A percentile compares a stretch with the other conserved stretches of the same genome.
phyloP scores from a whole-genome alignment of 1,140 invertebrate species.

The Oncopeltus fasciatus region DNA sequence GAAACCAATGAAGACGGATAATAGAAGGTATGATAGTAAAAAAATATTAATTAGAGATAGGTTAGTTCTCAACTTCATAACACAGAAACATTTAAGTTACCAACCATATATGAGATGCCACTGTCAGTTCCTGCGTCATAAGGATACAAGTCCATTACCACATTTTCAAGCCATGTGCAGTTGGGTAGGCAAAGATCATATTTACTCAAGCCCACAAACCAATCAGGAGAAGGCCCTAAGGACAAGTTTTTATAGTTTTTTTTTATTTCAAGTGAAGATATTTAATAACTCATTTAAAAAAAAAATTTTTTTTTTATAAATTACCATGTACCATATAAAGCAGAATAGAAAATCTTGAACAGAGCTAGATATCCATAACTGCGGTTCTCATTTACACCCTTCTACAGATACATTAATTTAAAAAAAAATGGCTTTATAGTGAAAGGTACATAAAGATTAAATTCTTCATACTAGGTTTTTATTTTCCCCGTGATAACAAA shows the following conservation, averaged over 20 bases:
- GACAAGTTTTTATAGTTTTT: no score
- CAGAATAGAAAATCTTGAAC: no score
- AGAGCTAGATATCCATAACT: no score
- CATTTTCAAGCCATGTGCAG: constrained; percentile 70
- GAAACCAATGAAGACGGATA: no score
- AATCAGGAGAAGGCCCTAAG: constrained; percentile 83
- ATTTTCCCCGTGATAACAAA: no score
- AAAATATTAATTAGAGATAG: not conserved
- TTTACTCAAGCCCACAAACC: constrained; percentile 81
- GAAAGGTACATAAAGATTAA: no score
- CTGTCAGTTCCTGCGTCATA: constrained; percentile 91
- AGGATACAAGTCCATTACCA: constrained; percentile 73
- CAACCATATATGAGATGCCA: constrained; percentile 86
- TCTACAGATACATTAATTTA: no score
- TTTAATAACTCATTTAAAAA: not conserved
- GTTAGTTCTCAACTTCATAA: no score
- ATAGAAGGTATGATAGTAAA: no score
- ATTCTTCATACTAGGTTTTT: no score
- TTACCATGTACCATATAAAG: not conserved
- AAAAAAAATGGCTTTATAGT: no score
- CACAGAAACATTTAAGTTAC: constrained; percentile 30
- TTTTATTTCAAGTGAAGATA: not conserved
- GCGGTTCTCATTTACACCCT: no score
- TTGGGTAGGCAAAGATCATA: constrained; percentile 76
- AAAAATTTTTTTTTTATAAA: not conserved